Evolutionary conservation across 2,888 invertebrate genomes (phyloP).

Genomic region (Ischnus inquisitorius): DNA sequence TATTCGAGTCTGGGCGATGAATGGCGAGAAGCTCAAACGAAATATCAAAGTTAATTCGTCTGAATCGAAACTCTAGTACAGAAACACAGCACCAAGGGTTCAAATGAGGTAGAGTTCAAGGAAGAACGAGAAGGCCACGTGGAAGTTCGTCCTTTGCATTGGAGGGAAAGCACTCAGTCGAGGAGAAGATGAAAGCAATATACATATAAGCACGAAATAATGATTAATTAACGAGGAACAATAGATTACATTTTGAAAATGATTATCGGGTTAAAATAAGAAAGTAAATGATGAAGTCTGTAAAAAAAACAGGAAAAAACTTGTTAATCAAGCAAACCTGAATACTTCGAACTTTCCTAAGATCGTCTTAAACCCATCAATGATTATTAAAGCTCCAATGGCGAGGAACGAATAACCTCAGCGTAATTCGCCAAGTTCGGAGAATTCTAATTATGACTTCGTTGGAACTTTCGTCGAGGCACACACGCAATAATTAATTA

Average conservation of each 20-base stretch:
- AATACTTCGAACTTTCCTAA: background rate
- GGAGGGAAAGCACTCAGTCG: background rate
- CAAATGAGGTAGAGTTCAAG: background rate
- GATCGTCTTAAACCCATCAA: background rate
- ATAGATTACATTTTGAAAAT: background rate
- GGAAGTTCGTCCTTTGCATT: background rate
- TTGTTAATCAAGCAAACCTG: background rate
- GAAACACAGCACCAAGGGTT: background rate
- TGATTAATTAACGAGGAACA: background rate
- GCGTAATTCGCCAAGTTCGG: background rate
- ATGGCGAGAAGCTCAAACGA: conserved; percentile 37
- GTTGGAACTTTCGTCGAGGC: background rate
- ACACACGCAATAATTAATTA: background rate
- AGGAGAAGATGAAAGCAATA: background rate
- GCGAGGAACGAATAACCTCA: background rate
- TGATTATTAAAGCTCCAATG: background rate
- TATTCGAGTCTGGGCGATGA: background rate
- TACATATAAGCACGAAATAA: background rate
- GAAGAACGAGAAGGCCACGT: background rate
- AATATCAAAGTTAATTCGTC: conserved; percentile 43
- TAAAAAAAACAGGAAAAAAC: background rate
- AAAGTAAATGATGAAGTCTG: background rate
- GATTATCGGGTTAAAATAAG: background rate
- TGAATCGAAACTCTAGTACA: conserved; percentile 31
- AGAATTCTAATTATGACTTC: background rate